Evolutionary conservation across 2,797 vertebrate genomes (phyloP).

Genomic region (Macropodus opercularis): DNA sequence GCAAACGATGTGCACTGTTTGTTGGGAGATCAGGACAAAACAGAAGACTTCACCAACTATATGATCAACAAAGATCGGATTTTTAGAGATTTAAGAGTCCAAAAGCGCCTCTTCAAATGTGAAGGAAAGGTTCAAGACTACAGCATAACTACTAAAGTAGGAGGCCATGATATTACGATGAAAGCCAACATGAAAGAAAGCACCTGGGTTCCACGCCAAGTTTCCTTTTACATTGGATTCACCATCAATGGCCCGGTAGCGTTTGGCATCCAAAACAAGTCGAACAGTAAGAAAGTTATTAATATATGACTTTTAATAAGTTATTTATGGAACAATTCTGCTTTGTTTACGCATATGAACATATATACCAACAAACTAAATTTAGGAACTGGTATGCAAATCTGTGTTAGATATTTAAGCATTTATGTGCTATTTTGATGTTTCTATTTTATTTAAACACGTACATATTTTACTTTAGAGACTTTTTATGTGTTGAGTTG

Average conservation of each 20-base stretch:
- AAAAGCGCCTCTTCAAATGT: background rate
- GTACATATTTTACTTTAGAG: too few relatives aligned
- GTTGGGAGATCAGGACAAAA: background rate
- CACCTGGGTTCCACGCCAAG: background rate
- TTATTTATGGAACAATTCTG: too few relatives aligned
- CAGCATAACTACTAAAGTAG: background rate
- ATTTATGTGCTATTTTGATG: too few relatives aligned
- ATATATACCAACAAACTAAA: too few relatives aligned
- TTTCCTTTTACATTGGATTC: slow-evolving; percentile 51
- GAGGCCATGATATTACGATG: background rate
- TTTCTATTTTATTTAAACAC: too few relatives aligned
- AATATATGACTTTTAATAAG: background rate
- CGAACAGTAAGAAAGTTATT: background rate
- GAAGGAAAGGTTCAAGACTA: slow-evolving; percentile 2
- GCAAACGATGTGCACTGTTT: background rate
- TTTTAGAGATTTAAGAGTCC: background rate
- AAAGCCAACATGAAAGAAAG: background rate
- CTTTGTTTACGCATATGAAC: too few relatives aligned
- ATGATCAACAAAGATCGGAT: background rate
- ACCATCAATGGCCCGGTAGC: slow-evolving; percentile 53
- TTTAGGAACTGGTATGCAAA: too few relatives aligned
- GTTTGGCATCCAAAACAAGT: slow-evolving; percentile 24
- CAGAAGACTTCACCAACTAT: background rate
- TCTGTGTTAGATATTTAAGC: too few relatives aligned
- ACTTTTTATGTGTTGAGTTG: too few relatives aligned